These are phyloP conservation scores for Heliconius nattereri DNA, from an alignment of 1,140 invertebrate genomes.

Conservation along the genomic window DNA sequence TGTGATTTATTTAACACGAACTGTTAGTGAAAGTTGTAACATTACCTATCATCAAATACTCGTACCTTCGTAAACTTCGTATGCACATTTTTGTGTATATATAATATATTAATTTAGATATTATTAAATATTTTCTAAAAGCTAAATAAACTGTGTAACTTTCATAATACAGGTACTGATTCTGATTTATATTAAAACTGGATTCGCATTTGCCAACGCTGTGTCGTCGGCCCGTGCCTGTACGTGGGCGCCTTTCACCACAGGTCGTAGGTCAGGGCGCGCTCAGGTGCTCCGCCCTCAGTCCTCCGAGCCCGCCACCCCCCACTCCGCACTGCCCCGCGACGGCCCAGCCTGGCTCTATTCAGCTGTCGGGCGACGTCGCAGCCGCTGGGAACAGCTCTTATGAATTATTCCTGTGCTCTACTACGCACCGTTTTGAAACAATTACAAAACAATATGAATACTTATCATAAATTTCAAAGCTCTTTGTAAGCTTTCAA, in stretches of 20 bases:
- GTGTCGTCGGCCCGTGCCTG: conserved; percentile 69
- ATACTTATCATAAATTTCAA: conserved; percentile 74
- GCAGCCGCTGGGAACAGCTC: conserved; percentile 68
- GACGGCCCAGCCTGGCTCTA: conserved; percentile 70
- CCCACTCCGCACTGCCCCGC: conserved; percentile 18
- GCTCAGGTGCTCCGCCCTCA: conserved; percentile 77
- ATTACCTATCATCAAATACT: conserved; percentile 50
- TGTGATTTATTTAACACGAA: conserved; percentile 68
- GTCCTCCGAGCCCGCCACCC: conserved; percentile 40
- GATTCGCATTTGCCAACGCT: conserved; percentile 59
- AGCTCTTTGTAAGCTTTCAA: conserved; percentile 65
- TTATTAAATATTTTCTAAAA: background rate
- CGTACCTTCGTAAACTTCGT: background rate
- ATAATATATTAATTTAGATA: background rate
- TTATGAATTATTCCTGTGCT: conserved; percentile 75
- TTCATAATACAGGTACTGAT: conserved; percentile 40
- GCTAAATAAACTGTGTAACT: background rate
- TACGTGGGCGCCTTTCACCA: conserved; percentile 75
- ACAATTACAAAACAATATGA: conserved; percentile 78
- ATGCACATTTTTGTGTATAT: background rate
- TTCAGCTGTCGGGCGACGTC: conserved; percentile 74
- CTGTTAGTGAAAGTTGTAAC: conserved; percentile 69
- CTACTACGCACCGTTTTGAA: conserved; percentile 58
- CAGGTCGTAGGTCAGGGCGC: conserved; percentile 79
- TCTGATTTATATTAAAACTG: conserved; percentile 60